These are phyloP conservation scores for Liparis tanakae DNA, from an alignment of 2,797 vertebrate species.

Conservation along the genomic window DNA sequence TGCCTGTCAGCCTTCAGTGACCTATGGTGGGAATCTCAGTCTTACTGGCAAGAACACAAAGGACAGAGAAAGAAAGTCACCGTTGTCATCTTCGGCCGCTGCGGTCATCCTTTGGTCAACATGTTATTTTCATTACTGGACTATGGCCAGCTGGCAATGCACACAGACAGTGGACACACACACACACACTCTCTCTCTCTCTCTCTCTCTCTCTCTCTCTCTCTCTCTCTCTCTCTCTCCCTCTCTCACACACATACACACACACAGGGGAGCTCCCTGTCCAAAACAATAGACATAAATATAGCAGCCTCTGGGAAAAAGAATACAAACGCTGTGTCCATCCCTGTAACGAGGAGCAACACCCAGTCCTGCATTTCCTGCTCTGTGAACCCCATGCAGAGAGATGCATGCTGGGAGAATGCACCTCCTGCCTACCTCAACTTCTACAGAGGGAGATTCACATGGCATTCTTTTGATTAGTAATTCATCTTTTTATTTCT, in stretches of 20 bases:
- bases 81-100: conserved; percentile 76
- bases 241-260: conserved; percentile 33
- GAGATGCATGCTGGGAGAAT: conserved; percentile 39
- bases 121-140: conserved; percentile 89
- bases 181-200: conserved; percentile 11
- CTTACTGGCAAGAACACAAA: conserved; percentile 40
- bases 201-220: conserved; percentile 23
- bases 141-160: conserved; percentile 67
- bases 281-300: conserved; percentile 77
- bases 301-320: conserved; percentile 77
- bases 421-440: too few species aligned
- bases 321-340: conserved; percentile 80
- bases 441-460: too few species aligned
- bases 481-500: too few species aligned
- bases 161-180: conserved; percentile 33
- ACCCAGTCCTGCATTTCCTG: conserved; percentile 83
- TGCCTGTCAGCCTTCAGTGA: conserved; percentile 58
- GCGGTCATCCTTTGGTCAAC: conserved; percentile 83
- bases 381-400: conserved; percentile 56
- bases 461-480: too few species aligned
- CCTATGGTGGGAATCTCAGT: conserved; percentile 75
- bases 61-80: conserved; percentile 75
- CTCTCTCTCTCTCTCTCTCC: conserved; percentile 10
- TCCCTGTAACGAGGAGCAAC: conserved; percentile 80
- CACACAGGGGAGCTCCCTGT: conserved; percentile 46